These are phyloP conservation scores for Aphyosemion australe DNA, from an alignment of 2,113 vertebrate genomes.

Conservation along the genomic window DNA sequence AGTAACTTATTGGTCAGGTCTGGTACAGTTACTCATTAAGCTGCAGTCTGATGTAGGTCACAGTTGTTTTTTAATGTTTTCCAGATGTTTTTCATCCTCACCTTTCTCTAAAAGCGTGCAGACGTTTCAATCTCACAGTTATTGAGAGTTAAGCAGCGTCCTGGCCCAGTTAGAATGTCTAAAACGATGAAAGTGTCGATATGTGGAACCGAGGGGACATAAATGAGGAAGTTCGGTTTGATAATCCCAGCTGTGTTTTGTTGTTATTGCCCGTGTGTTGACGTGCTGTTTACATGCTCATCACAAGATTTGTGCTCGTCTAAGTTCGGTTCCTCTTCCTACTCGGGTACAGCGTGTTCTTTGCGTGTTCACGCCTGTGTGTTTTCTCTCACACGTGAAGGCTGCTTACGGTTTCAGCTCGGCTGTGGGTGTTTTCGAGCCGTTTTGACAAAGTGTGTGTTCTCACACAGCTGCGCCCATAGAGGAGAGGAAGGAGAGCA, in stretches of 20 bases:
- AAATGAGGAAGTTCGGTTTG: conserved; percentile 1
- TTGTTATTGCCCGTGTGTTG: conserved; percentile 1
- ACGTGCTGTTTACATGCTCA: neutral
- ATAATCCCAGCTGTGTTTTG: neutral
- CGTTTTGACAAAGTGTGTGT: conserved; percentile 14
- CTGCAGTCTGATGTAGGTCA: conserved; percentile 61
- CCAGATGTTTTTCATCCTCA: conserved; percentile 26
- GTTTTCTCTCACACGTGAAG: conserved; percentile 26
- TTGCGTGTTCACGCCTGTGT: conserved; percentile 32
- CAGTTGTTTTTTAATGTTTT: conserved; percentile 46
- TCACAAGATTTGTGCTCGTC: conserved; percentile 4
- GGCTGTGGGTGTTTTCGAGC: conserved; percentile 55
- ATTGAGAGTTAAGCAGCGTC: too few species aligned
- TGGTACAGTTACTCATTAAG: conserved; percentile 66
- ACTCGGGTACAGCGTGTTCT: conserved; percentile 23
- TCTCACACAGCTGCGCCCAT: conserved; percentile 59
- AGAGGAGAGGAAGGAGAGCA: conserved; percentile 9
- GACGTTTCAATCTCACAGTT: too few species aligned
- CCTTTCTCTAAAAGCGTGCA: too few species aligned
- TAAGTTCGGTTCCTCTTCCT: conserved; percentile 22
- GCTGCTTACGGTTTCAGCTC: conserved; percentile 28
- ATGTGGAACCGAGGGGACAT: too few species aligned
- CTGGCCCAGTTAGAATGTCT: too few species aligned
- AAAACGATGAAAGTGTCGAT: too few species aligned
- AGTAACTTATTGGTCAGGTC: conserved; percentile 47